Percentiles rank a stretch among this genome's conserved stretches.
These are phyloP conservation scores for Holothuria leucospilota DNA, from an alignment of 53 echinoderm and acorn worm species.

Conservation along the genomic window DNA sequence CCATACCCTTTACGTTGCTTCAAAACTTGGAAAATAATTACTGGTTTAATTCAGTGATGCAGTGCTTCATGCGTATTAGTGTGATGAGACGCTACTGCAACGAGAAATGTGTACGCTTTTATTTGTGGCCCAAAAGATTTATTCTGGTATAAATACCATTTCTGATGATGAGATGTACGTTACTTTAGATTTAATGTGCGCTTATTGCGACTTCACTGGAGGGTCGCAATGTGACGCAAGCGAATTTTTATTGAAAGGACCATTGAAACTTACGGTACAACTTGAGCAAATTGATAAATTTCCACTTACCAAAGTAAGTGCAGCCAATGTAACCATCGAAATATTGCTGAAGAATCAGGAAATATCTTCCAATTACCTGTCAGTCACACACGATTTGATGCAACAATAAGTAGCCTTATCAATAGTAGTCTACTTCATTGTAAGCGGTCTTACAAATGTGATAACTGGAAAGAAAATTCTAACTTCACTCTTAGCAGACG, in stretches of 20 bases:
- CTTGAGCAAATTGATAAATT: neutral
- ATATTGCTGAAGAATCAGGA: neutral
- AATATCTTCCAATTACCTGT: neutral
- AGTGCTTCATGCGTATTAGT: neutral
- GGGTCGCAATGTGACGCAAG: constrained; percentile 14
- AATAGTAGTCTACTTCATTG: neutral
- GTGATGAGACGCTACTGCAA: neutral
- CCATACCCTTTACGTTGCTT: neutral
- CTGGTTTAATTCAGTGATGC: constrained; percentile 5
- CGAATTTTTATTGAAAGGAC: constrained; percentile 10
- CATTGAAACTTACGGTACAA: neutral
- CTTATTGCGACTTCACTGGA: neutral
- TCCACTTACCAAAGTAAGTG: neutral
- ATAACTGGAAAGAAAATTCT: neutral
- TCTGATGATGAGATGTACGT: neutral
- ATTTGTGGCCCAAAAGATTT: neutral
- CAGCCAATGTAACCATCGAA: neutral
- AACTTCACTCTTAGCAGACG: neutral
- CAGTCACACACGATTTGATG: neutral
- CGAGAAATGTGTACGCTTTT: neutral
- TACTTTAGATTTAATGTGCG: neutral
- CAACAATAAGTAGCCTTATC: neutral
- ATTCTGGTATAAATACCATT: neutral
- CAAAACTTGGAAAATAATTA: constrained; percentile 18
- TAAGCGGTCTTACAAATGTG: neutral